Evolutionary conservation across 2,113 vertebrate genomes (phyloP).

Genomic region (Nymphicus hollandicus): DNA sequence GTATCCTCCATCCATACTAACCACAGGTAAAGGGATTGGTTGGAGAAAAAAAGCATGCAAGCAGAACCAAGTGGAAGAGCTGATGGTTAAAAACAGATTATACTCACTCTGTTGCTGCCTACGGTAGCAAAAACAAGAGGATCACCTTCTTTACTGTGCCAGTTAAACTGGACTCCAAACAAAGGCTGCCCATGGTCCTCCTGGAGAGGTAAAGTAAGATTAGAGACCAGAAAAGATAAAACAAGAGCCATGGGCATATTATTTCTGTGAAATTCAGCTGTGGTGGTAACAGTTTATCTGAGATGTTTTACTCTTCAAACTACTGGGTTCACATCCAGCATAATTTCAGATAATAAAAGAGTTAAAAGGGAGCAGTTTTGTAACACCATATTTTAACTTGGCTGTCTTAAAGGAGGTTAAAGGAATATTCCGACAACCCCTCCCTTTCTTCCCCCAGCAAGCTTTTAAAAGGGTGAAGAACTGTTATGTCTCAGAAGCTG

Average conservation of each 20-base stretch:
- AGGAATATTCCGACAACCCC: not conserved
- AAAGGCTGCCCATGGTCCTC: constrained; percentile 96
- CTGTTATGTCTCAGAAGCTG: not conserved
- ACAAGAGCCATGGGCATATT: not conserved
- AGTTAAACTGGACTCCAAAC: constrained; percentile 98
- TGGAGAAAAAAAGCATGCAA: not conserved
- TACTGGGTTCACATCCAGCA: not conserved
- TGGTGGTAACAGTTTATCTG: not conserved
- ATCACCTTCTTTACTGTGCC: constrained; percentile 99
- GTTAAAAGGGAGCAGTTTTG: not conserved
- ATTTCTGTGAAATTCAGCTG: not conserved
- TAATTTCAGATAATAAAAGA: not conserved
- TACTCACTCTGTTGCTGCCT: constrained; percentile 93
- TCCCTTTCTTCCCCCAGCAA: not conserved
- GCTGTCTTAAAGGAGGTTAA: not conserved
- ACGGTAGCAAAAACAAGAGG: constrained; percentile 97
- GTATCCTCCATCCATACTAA: not conserved
- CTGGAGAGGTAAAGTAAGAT: constrained; percentile 69
- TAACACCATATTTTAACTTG: not conserved
- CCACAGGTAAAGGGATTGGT: not conserved
- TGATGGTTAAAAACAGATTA: not conserved
- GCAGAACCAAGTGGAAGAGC: not conserved
- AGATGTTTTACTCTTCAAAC: not conserved
- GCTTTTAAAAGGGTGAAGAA: not conserved
- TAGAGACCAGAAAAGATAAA: not conserved